phyloP scores from a whole-genome alignment of 2,113 vertebrate genomes.

The Ptyas mucosa region DNA sequence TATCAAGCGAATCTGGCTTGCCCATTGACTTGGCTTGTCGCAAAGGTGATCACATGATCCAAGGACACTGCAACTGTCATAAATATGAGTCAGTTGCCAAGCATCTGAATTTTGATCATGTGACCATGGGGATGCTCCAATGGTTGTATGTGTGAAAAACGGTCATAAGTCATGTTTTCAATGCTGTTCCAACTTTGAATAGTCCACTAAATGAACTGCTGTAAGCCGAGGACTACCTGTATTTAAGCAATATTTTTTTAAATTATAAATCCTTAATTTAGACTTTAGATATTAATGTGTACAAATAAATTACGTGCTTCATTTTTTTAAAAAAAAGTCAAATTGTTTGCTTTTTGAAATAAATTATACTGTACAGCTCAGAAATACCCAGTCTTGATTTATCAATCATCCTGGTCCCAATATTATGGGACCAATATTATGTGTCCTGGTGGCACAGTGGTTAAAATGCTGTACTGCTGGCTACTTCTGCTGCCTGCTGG shows the following conservation, averaged over 20 bases:
- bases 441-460: too few relatives aligned
- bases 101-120: neutral
- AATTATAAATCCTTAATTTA: neutral
- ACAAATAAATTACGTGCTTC: neutral
- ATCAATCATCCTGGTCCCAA: neutral
- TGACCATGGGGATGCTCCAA: neutral
- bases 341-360: slow-evolving; percentile 37
- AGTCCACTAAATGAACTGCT: neutral
- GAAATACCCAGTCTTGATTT: slow-evolving; percentile 29
- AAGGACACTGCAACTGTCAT: neutral
- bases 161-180: neutral
- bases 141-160: neutral
- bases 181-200: neutral
- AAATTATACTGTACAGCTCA: slow-evolving; percentile 28
- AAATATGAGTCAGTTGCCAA: neutral
- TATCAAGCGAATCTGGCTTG: neutral
- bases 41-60: neutral
- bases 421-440: neutral
- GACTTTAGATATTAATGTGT: neutral
- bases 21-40: neutral
- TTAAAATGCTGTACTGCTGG: too few relatives aligned
- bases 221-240: neutral
- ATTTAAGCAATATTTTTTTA: slow-evolving; percentile 24
- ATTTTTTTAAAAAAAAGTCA: neutral
- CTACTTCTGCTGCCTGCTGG: too few relatives aligned